These are phyloP conservation scores for Temnothorax longispinosus DNA, from an alignment of 1,140 invertebrate genomes.

Conservation along the genomic window DNA sequence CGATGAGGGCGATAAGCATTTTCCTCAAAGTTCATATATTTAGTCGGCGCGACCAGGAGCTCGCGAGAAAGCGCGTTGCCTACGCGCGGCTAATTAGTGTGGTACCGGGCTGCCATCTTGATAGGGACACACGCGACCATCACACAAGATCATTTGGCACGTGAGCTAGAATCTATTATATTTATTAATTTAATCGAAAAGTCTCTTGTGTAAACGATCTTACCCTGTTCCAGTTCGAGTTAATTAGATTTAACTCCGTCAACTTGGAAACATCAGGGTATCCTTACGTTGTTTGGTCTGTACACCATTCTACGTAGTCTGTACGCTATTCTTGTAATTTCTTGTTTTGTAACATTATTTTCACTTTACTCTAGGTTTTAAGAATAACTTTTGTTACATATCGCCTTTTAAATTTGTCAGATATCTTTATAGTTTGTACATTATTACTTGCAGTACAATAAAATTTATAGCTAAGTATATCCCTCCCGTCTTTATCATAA, in stretches of 20 bases:
- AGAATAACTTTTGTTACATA: slow-evolving; percentile 73
- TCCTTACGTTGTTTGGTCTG: slow-evolving; percentile 72
- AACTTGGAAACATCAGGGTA: slow-evolving; percentile 78
- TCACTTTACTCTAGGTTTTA: slow-evolving; percentile 71
- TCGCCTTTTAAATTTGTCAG: slow-evolving; percentile 77
- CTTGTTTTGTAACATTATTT: slow-evolving; percentile 56
- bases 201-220: slow-evolving; percentile 30
- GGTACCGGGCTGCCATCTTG: too few species aligned
- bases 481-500: slow-evolving; percentile 15
- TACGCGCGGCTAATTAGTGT: too few species aligned
- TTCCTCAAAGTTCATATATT: too few species aligned
- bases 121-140: too few species aligned
- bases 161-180: slow-evolving; percentile 56
- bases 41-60: too few species aligned
- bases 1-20: too few species aligned
- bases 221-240: slow-evolving; percentile 81
- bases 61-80: too few species aligned
- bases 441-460: slow-evolving; percentile 83
- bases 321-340: slow-evolving; percentile 57
- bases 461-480: slow-evolving; percentile 82
- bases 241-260: slow-evolving; percentile 82
- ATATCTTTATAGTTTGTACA: slow-evolving; percentile 82
- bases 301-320: slow-evolving; percentile 41
- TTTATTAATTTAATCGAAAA: slow-evolving; percentile 47
- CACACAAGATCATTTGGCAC: slow-evolving; percentile 61